Conservation (phyloP, 2,113 vertebrate genomes). For the Vombatus ursinus region DNA sequence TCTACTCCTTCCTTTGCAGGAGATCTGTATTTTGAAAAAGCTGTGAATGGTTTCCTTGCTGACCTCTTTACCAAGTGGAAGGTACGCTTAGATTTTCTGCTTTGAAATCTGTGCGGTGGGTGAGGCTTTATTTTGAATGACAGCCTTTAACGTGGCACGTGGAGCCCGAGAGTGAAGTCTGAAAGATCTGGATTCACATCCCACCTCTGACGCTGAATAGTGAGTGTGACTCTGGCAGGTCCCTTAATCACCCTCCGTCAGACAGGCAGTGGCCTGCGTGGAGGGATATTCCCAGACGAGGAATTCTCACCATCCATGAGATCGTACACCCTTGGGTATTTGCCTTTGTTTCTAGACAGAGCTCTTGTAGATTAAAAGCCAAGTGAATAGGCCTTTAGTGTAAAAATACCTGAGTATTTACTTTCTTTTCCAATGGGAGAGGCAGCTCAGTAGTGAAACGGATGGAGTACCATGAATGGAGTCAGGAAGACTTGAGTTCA, state of each 20-base stretch:
- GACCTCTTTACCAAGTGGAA: constrained; percentile 99
- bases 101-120: background rate
- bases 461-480: no score
- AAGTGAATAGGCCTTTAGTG: background rate
- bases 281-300: background rate
- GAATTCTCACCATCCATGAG: background rate
- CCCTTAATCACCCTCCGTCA: background rate
- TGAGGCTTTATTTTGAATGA: background rate
- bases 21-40: constrained; percentile 98
- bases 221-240: background rate
- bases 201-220: background rate
- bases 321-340: background rate
- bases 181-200: background rate
- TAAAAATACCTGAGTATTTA: constrained; percentile 6
- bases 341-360: background rate
- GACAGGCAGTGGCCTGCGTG: background rate
- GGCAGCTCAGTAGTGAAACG: no score
- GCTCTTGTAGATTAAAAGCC: background rate
- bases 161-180: background rate
- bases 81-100: constrained; percentile 81
- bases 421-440: background rate
- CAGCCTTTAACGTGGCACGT: background rate
- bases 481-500: no score
- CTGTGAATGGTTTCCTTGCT: constrained; percentile 97
- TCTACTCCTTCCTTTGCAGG: constrained; percentile 84